Conservation (phyloP, 2,888 invertebrate species). For the Macrophya annulata region DNA sequence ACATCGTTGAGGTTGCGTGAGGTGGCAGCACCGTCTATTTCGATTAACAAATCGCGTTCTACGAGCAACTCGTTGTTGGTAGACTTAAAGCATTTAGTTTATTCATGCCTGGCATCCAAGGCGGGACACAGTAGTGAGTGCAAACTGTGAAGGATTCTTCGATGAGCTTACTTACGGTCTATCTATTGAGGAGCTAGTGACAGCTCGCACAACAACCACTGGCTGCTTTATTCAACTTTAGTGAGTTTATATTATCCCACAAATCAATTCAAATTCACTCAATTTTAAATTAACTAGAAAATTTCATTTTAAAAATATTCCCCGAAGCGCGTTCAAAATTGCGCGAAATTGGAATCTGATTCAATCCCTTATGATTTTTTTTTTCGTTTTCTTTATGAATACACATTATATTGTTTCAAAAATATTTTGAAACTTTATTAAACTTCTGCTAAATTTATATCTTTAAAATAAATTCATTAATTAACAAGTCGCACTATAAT, state of each 20-base stretch:
- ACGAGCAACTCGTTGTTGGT: conserved; percentile 13
- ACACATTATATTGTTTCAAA: too few relatives aligned
- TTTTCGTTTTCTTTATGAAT: too few relatives aligned
- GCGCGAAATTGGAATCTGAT: neutral
- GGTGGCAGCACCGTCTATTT: conserved; percentile 36
- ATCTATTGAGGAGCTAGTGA: conserved; percentile 62
- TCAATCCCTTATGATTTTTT: too few relatives aligned
- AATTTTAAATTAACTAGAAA: neutral
- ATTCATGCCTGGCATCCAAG: conserved; percentile 46
- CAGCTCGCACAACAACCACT: conserved; percentile 58
- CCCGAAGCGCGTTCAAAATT: neutral
- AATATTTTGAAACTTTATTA: too few relatives aligned
- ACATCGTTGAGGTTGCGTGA: neutral
- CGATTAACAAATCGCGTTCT: conserved; percentile 7
- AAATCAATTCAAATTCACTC: neutral
- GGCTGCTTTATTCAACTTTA: conserved; percentile 27
- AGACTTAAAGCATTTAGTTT: conserved; percentile 43
- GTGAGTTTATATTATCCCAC: conserved; percentile 25
- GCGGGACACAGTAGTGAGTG: conserved; percentile 52
- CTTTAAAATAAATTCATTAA: neutral
- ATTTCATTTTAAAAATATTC: neutral
- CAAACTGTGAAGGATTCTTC: conserved; percentile 59
- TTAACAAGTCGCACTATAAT: neutral
- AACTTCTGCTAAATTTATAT: too few relatives aligned
- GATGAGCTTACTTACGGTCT: conserved; percentile 63